These are phyloP conservation scores for Drosophila ambigua DNA, from an alignment of 1,140 invertebrate genomes.

Conservation along the genomic window DNA sequence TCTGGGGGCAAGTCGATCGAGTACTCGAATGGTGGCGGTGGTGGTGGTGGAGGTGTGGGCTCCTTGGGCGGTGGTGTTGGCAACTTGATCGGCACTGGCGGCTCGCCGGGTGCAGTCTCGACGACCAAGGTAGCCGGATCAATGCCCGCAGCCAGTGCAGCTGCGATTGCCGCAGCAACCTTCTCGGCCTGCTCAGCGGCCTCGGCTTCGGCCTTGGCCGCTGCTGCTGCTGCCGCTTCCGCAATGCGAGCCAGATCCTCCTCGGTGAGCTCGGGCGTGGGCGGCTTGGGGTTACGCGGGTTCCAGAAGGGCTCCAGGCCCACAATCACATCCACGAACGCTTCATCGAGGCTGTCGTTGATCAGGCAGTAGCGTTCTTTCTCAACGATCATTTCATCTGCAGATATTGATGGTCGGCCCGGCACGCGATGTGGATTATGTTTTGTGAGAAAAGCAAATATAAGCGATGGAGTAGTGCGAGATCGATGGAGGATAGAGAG, in stretches of 20 bases:
- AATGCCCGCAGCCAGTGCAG: constrained; percentile 28
- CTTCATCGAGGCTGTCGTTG: constrained; percentile 98
- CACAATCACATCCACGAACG: constrained; percentile 96
- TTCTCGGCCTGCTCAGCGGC: constrained; percentile 73
- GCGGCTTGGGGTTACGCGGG: constrained; percentile 79
- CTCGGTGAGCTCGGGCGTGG: constrained; percentile 73
- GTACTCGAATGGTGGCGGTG: constrained; percentile 84
- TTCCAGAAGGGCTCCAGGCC: constrained; percentile 85
- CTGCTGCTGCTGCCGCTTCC: constrained; percentile 74
- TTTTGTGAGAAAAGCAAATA: constrained; percentile 52
- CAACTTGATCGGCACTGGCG: constrained; percentile 69
- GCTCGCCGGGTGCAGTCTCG: constrained; percentile 83
- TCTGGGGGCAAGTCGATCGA: constrained; percentile 83
- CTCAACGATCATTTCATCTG: constrained; percentile 99
- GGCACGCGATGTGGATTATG: constrained; percentile 33
- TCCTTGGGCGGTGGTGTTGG: constrained; percentile 75
- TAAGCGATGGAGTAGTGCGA: constrained; percentile 47
- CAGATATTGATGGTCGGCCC: constrained; percentile 13
- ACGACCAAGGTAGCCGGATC: constrained; percentile 64
- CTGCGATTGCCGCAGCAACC: constrained; percentile 68
- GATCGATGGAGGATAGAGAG: constrained; percentile 14
- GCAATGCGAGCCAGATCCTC: constrained; percentile 76
- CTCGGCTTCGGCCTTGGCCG: constrained; percentile 67
- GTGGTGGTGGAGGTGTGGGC: constrained; percentile 83
- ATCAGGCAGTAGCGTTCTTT: constrained; percentile 99